Percentiles rank a stretch among this genome's conserved stretches.
phyloP scores from a whole-genome alignment of 2,797 vertebrate genomes.

The Clarias fuscus region DNA sequence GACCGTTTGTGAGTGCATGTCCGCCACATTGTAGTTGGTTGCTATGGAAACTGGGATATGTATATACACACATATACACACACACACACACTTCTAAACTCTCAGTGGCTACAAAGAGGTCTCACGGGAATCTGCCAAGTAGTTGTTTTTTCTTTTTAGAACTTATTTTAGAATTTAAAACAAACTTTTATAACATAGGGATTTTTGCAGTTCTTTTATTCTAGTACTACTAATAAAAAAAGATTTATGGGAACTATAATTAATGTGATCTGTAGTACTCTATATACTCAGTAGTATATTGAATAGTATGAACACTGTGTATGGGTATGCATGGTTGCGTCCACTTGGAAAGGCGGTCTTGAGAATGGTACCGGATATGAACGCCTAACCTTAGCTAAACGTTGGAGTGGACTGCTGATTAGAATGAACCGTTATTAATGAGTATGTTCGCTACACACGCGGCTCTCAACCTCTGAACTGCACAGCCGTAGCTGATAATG shows the following conservation, averaged over 20 bases:
- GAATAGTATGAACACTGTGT: too few species aligned
- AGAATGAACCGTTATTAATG: too few species aligned
- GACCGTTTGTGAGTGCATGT: conserved; percentile 49
- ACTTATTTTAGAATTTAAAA: background rate
- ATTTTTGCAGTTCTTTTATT: background rate
- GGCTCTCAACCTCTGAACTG: too few species aligned
- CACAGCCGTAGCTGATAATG: too few species aligned
- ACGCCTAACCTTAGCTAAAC: too few species aligned
- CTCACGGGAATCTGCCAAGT: conserved; percentile 43
- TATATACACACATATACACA: conserved; percentile 16
- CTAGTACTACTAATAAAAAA: background rate
- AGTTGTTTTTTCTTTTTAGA: conserved; percentile 26
- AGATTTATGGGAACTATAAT: background rate
- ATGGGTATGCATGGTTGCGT: too few species aligned
- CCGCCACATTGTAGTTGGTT: conserved; percentile 46
- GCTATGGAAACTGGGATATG: conserved; percentile 55
- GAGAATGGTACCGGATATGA: too few species aligned
- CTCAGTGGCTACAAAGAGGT: conserved; percentile 44
- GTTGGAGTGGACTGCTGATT: too few species aligned
- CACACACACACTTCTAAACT: conserved; percentile 40
- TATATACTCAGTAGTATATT: background rate
- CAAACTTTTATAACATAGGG: background rate
- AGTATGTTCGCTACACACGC: too few species aligned
- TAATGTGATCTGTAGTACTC: background rate
- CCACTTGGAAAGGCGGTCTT: too few species aligned